Base-by-base conservation (phyloP, 2,113 vertebrate species). In the Maylandia zebra region DNA sequence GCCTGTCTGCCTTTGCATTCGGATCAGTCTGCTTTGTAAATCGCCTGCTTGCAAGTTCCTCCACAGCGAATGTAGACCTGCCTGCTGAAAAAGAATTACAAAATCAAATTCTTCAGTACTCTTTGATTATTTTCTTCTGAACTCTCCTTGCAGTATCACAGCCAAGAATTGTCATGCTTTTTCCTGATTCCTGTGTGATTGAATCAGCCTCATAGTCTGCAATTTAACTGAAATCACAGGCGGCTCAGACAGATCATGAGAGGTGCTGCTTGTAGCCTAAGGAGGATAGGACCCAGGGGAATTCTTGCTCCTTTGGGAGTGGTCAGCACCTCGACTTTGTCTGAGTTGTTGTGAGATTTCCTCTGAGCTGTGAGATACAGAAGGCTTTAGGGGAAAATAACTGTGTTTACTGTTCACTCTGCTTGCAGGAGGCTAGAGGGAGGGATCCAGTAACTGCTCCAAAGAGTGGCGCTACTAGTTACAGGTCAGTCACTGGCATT, bases 221-320 rank as follows among this genome's bases (percentile, higher is more conserved):
- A 80, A 84, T 86, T 81, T 84, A 16, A 80, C 50, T 53, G 52
- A 87, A 91, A 91, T 89, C 86, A 83, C 83, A 36, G 59, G 48
- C 83, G 57, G 57, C 91, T 90, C 87, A 93, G 89, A 91, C 85
- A 89, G 84, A 92, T 76, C 83, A 53, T 79, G 84, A 89, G 81
- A 45, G 32, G 24, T 85, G 87, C 22, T 92, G 43, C 81, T 59
- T 41, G 16, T 83, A 95, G 83, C 4, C 81, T 13, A 78, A 86
- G 95, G 95, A 95, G 93, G 83, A 86, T 96, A 96, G 96, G 96
- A 96, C 96, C 96, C 96, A 92, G 95, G 94, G 93, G 95, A 96
- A 83, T 88, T 89, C 83, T 83, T 59, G 48, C 92, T 95, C 91
- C 90, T 82, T n/a, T 93, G 95, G 96, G 96, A 96, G 95, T 94